Conservation (phyloP, 2,113 vertebrate species). For the Chrysemys picta region DNA sequence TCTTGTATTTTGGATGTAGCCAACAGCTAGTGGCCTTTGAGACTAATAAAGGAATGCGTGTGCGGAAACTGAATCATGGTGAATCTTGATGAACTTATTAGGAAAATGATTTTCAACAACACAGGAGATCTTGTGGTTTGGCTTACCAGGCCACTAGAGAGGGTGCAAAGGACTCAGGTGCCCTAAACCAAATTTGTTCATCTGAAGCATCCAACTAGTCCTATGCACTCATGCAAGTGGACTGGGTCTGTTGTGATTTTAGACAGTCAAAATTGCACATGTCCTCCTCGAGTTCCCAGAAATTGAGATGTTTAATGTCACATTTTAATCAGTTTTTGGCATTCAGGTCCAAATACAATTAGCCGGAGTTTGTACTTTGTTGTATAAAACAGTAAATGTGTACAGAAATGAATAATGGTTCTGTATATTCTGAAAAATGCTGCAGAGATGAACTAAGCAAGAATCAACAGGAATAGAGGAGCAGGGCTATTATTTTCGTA, state of each 20-base stretch:
- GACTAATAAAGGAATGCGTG: neutral
- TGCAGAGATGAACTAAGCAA: neutral
- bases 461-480: neutral
- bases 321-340: too few species aligned
- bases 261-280: neutral
- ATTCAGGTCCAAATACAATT: neutral
- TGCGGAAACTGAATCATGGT: neutral
- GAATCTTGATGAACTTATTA: too few species aligned
- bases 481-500: too few species aligned
- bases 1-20: neutral
- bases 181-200: neutral
- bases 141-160: neutral
- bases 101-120: too few species aligned
- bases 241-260: neutral
- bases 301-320: neutral
- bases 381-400: neutral
- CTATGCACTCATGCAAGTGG: neutral
- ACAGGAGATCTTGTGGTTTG: neutral
- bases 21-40: neutral
- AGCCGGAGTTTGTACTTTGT: neutral
- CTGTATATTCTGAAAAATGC: neutral
- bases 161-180: neutral
- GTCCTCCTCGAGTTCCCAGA: neutral
- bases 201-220: neutral
- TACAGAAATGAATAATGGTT: neutral